phyloP scores from a whole-genome alignment of 2,113 vertebrate genomes.

The Peromyscus californicus region DNA sequence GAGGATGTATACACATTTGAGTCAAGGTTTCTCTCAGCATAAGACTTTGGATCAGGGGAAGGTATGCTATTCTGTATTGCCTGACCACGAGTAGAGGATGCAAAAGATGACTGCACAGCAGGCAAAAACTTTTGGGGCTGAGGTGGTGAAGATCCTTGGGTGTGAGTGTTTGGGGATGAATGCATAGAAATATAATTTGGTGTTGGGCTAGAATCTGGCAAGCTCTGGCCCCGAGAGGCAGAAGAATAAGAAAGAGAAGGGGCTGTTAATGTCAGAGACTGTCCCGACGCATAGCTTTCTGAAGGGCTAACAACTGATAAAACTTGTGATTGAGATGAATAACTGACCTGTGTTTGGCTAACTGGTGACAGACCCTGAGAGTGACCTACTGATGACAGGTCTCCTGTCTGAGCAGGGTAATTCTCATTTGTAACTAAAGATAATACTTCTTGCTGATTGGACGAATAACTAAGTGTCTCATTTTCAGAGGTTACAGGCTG shows the following conservation, averaged over 20 bases:
- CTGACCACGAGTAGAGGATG: constrained; percentile 90
- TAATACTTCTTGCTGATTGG: constrained; percentile 91
- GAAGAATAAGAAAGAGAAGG: constrained; percentile 92
- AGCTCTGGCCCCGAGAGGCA: constrained; percentile 89
- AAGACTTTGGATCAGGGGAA: constrained; percentile 92
- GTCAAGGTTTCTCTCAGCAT: constrained; percentile 93
- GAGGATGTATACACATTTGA: constrained; percentile 89
- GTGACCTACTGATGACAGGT: constrained; percentile 93
- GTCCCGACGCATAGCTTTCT: constrained; percentile 94
- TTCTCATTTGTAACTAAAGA: constrained; percentile 90
- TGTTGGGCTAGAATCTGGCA: constrained; percentile 90
- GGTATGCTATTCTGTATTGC: constrained; percentile 92
- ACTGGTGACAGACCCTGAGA: constrained; percentile 95
- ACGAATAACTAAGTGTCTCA: constrained; percentile 92
- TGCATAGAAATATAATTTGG: constrained; percentile 94
- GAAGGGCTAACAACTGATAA: constrained; percentile 93
- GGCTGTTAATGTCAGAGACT: constrained; percentile 91
- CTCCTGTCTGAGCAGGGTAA: constrained; percentile 93
- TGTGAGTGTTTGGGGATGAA: constrained; percentile 90
- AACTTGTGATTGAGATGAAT: constrained; percentile 95
- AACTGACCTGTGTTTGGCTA: constrained; percentile 91
- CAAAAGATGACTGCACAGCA: constrained; percentile 91
- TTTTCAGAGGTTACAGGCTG: constrained; percentile 91
- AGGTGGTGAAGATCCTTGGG: constrained; percentile 90
- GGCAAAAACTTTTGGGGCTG: constrained; percentile 94